These are phyloP conservation scores for Aspidapion aeneum DNA, from an alignment of 2,888 invertebrate species.

Conservation along the genomic window DNA sequence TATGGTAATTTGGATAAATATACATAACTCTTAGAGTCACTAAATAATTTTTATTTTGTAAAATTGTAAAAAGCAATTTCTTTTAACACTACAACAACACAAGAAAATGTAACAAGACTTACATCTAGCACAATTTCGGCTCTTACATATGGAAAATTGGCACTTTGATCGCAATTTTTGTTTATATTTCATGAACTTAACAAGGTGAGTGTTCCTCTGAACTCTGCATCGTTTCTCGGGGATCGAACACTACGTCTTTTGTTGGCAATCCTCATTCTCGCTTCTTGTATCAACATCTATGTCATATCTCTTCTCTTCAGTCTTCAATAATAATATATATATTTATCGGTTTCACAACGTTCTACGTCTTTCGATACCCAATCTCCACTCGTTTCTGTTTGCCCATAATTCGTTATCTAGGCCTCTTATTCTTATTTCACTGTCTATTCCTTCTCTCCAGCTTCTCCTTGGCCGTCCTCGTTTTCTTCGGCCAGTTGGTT, in stretches of 20 bases:
- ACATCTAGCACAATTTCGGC: constrained; percentile 3
- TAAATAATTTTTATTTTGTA: not conserved
- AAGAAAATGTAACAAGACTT: constrained; percentile 2
- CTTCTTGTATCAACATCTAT: not conserved
- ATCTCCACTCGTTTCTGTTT: too few relatives aligned
- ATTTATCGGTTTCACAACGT: too few relatives aligned
- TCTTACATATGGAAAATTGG: not conserved
- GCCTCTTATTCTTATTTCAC: too few relatives aligned
- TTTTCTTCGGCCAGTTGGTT: too few relatives aligned
- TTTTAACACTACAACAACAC: constrained; percentile 7
- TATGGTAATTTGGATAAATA: not conserved
- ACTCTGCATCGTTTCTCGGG: not conserved
- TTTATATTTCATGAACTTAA: constrained; percentile 3
- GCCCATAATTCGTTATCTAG: too few relatives aligned
- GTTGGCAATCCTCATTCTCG: not conserved
- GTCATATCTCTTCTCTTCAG: constrained; percentile 27
- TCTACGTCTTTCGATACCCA: too few relatives aligned
- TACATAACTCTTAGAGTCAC: not conserved
- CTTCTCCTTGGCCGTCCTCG: too few relatives aligned
- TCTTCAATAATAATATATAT: too few relatives aligned
- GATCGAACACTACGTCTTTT: constrained; percentile 9
- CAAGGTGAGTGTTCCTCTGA: constrained; percentile 4
- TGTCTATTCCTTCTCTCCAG: too few relatives aligned
- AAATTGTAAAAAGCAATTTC: constrained; percentile 4
- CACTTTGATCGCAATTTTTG: constrained; percentile 7